Evolutionary conservation across 2,888 invertebrate species (phyloP).

Genomic region (Encarsia formosa): DNA sequence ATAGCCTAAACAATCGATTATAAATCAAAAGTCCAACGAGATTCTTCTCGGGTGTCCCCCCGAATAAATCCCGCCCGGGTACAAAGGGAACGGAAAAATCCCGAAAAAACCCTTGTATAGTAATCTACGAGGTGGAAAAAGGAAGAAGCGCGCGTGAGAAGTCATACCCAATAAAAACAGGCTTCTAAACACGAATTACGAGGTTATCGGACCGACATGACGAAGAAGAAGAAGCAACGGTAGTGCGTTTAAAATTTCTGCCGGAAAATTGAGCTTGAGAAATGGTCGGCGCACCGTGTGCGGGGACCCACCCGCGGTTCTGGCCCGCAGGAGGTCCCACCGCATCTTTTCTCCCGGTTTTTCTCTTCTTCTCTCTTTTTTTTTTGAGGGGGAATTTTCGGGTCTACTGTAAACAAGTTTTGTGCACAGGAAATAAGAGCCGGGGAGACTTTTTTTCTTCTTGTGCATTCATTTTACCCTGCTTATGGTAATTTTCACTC

Average conservation of each 20-base stretch:
- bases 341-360: too few species aligned
- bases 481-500: too few species aligned
- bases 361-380: too few species aligned
- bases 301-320: conserved; percentile 37
- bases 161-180: neutral
- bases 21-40: conserved; percentile 18
- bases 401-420: too few species aligned
- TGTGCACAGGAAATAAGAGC: too few species aligned
- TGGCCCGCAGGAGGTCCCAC: conserved; percentile 40
- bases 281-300: too few species aligned
- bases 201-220: neutral
- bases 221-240: too few species aligned
- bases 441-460: too few species aligned
- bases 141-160: too few species aligned
- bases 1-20: neutral
- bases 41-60: too few species aligned
- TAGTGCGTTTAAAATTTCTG: conserved; percentile 36
- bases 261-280: conserved; percentile 36
- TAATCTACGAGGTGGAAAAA: conserved; percentile 18
- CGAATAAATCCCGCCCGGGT: neutral
- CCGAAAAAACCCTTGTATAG: conserved; percentile 8
- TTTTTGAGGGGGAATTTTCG: too few species aligned
- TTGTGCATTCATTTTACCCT: too few species aligned
- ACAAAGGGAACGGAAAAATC: conserved; percentile 2
- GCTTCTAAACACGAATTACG: conserved; percentile 5